Evolutionary conservation across 2,113 vertebrate species (phyloP), one percentile per base, ranked within the genome.

Genomic region (Ia io): DNA sequence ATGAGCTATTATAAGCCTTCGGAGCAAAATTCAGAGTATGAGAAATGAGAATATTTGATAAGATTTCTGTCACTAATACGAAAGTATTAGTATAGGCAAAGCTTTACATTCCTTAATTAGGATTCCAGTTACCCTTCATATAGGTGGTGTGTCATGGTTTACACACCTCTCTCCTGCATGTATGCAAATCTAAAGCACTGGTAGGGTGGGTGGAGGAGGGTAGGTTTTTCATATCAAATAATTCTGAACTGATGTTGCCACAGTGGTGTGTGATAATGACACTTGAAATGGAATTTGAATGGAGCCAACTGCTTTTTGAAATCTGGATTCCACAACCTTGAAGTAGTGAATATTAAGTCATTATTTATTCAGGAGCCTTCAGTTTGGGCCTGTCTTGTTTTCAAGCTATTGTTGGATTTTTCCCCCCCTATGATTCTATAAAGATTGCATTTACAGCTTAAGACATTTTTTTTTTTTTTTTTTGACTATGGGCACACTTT

Each of bases 331-430:
- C 71, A 32, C 16, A 78, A 3, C 76, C 47, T 96, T 83, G 25
- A 85, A 82, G 61, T 77, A 84, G 42, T 76, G 37, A 65, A 44
- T 96, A 90, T 93, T 94, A 87, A 86, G 90, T 92, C 16, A 84
- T 91, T 91, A 96, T 82, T 95, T 95, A 97, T 95, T 93, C 32
- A 92, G 9, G 71, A 93, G 47, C 2, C 18, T n/a, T 51, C 49
- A 84, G 9, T 25, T 51, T 93, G 40, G 25, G 35, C 56, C 76
- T 90, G 22, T 89, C 42, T 95, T 44, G 3, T 92, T 94, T 95
- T 65, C 6, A 73, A 83, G 28, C 25, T 22, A 69, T 84, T 88
- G 91, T 35, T 88, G 35, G 67, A 18, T n/a, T 0, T 20, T 67
- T 70, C 56, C 51, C 63, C 51, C 23, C 20, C 8, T 11, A n/a